phyloP scores from a whole-genome alignment of 2,113 vertebrate genomes.

The Sula dactylatra region DNA sequence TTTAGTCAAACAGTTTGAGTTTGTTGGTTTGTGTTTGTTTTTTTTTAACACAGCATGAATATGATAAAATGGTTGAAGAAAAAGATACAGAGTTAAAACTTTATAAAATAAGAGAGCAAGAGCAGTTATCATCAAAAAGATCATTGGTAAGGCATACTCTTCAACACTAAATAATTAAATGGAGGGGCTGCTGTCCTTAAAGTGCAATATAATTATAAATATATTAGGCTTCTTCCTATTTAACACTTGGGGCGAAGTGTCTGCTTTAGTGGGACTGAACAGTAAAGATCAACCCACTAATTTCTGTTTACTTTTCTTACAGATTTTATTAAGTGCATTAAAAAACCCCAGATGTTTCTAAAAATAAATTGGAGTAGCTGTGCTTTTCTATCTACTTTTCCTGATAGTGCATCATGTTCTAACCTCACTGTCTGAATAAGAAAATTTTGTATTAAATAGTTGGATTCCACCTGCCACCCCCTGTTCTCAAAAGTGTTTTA shows the following conservation, averaged over 20 bases:
- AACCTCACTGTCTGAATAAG: background rate
- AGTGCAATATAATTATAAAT: background rate
- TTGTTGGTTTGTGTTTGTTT: background rate
- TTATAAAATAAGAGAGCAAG: constrained; percentile 78
- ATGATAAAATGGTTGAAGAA: constrained; percentile 89
- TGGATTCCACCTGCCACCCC: background rate
- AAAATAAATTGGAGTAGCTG: background rate
- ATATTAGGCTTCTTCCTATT: background rate
- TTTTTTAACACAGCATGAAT: constrained; percentile 78
- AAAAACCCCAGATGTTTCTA: background rate
- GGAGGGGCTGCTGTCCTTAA: background rate
- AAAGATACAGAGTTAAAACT: constrained; percentile 86
- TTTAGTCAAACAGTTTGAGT: background rate
- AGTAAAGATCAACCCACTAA: background rate
- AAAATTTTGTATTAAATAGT: background rate
- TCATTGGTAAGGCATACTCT: constrained; percentile 78
- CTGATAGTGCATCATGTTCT: background rate
- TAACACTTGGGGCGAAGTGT: background rate
- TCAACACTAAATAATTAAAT: background rate
- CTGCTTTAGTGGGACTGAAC: background rate
- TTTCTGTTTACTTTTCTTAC: background rate
- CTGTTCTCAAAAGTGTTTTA: background rate
- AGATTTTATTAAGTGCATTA: background rate
- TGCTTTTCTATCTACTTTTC: background rate
- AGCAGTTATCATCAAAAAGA: constrained; percentile 70